A percentile compares a stretch with the other conserved stretches of the same genome.
Evolutionary conservation across 64 coral and sea anemone species (phyloP).

Genomic region (Orbicella faveolata): DNA sequence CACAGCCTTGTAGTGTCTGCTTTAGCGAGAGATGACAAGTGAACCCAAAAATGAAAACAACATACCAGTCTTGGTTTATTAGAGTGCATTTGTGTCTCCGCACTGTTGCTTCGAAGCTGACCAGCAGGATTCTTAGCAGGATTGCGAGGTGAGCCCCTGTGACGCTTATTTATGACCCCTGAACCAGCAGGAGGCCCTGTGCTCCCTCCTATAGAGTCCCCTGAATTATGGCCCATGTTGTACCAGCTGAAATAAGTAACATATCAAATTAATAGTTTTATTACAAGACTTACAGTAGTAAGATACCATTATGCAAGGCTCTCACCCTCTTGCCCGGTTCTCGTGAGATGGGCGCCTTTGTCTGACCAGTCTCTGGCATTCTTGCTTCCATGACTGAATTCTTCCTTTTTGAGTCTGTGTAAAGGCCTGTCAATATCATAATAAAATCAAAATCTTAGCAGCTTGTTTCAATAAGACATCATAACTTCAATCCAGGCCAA

Average conservation of each 20-base stretch:
- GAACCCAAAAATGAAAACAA: not conserved
- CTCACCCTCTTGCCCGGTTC: constrained; percentile 71
- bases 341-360: constrained; percentile 78
- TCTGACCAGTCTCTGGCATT: constrained; percentile 81
- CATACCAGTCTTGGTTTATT: constrained; percentile 80
- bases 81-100: constrained; percentile 68
- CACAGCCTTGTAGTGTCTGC: too few relatives aligned
- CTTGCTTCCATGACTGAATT: constrained; percentile 97
- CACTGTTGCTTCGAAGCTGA: constrained; percentile 92
- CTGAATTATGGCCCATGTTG: constrained; percentile 61
- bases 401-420: constrained; percentile 78
- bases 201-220: constrained; percentile 54
- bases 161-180: constrained; percentile 64
- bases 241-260: constrained; percentile 53
- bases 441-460: not conserved
- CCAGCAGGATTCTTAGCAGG: constrained; percentile 75
- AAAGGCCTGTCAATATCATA: constrained; percentile 66
- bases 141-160: constrained; percentile 55
- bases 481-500: too few relatives aligned
- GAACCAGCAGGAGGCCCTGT: constrained; percentile 76
- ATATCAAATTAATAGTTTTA: too few relatives aligned
- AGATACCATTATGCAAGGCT: not conserved
- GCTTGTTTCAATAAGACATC: not conserved
- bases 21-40: too few relatives aligned
- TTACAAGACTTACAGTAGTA: too few relatives aligned